Percentiles rank a stretch among this genome's conserved stretches.
These are phyloP conservation scores for Spatula versicolor DNA, from an alignment of 2,797 vertebrate genomes.

Conservation along the genomic window DNA sequence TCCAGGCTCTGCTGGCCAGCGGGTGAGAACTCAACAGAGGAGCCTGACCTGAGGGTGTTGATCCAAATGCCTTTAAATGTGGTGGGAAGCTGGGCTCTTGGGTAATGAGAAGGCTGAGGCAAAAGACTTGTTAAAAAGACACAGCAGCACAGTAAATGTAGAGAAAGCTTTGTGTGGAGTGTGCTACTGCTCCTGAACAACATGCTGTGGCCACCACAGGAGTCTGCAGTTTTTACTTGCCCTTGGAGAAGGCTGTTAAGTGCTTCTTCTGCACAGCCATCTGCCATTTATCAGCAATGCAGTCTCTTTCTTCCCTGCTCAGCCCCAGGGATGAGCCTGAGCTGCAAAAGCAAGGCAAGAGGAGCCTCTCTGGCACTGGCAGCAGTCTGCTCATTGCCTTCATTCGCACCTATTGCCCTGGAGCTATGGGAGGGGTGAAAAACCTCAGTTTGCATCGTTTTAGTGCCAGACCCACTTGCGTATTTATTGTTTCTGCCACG, in stretches of 20 bases:
- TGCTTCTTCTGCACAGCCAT: background rate
- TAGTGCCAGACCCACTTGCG: background rate
- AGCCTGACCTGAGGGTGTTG: background rate
- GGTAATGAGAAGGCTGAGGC: background rate
- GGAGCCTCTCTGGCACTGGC: background rate
- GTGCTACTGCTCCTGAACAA: background rate
- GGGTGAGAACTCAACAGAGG: fast-evolving
- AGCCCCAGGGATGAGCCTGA: background rate
- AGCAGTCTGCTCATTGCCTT: background rate
- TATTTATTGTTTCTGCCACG: background rate
- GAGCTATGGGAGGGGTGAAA: background rate
- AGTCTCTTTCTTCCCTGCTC: background rate
- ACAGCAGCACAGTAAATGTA: background rate
- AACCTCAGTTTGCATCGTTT: background rate
- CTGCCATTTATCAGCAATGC: background rate
- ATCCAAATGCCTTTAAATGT: background rate
- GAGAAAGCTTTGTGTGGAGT: background rate
- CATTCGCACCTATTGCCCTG: background rate
- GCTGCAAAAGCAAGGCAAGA: background rate
- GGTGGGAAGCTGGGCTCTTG: background rate
- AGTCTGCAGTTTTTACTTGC: background rate
- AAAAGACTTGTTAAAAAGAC: background rate
- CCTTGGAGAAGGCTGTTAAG: background rate
- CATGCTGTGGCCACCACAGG: background rate
- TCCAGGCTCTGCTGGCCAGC: background rate